These are phyloP conservation scores for Scylla paramamosain DNA, from an alignment of 1,140 invertebrate species.

Conservation along the genomic window DNA sequence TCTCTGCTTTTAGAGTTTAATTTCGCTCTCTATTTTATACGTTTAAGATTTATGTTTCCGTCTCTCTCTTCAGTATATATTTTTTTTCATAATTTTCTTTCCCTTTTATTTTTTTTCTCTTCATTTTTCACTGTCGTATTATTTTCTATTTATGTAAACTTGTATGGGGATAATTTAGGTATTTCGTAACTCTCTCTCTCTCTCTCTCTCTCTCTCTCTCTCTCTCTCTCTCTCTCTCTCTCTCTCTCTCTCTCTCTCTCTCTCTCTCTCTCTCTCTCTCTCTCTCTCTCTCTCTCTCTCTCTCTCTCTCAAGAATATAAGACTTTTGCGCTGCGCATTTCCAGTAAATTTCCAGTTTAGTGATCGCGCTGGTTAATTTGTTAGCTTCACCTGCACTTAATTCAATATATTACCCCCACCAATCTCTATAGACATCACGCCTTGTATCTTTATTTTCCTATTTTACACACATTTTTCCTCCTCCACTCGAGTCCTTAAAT, in stretches of 20 bases:
- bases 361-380: neutral
- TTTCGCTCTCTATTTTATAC: too few species aligned
- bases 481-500: neutral
- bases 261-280: slow-evolving; percentile 45
- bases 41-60: too few species aligned
- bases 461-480: neutral
- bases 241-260: slow-evolving; percentile 11
- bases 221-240: neutral
- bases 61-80: too few species aligned
- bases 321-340: neutral
- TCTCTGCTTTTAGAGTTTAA: too few species aligned
- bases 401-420: neutral
- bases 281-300: slow-evolving; percentile 51
- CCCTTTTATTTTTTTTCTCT: neutral
- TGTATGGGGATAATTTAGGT: too few species aligned
- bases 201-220: neutral
- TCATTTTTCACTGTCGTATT: neutral
- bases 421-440: neutral
- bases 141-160: too few species aligned
- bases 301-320: neutral
- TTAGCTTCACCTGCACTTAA: neutral
- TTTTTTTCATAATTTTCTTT: too few species aligned
- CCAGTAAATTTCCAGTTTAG: neutral
- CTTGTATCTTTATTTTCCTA: neutral
- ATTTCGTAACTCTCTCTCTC: slow-evolving; percentile 19